phyloP scores from a whole-genome alignment of 30 jellyfish, hydroid and myxozoan species.

The Phacellophora camtschatica region DNA sequence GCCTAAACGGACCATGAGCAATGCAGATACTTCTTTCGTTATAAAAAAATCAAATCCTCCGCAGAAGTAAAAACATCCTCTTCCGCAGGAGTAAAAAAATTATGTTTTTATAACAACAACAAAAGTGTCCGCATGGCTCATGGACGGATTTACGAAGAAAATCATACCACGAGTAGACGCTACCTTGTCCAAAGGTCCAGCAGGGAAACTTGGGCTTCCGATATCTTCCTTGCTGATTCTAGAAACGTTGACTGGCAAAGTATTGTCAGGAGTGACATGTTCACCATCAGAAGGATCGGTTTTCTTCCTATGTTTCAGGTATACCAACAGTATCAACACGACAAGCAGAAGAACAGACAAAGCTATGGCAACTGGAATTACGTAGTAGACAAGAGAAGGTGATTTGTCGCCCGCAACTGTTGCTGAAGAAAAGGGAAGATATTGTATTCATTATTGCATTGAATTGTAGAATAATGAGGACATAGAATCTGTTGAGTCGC shows the following conservation, averaged over 20 bases:
- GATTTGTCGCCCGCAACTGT: not conserved
- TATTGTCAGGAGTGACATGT: not conserved
- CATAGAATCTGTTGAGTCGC: no score
- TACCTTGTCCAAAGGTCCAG: constrained; percentile 63
- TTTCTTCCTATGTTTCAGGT: constrained; percentile 56
- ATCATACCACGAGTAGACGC: constrained; percentile 8
- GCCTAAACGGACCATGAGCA: no score
- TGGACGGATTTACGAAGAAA: not conserved
- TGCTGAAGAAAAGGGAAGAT: not conserved
- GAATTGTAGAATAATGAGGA: no score
- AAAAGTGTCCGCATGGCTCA: not conserved
- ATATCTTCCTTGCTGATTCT: constrained; percentile 16
- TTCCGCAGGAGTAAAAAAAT: not conserved
- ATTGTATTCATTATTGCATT: no score
- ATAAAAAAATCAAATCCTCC: not conserved
- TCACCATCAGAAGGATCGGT: not conserved
- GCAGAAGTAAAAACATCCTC: not conserved
- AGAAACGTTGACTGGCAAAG: not conserved
- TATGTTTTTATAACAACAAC: not conserved
- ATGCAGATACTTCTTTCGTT: no score
- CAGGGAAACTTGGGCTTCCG: constrained; percentile 39
- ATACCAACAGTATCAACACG: constrained; percentile 49
- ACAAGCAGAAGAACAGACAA: constrained; percentile 63
- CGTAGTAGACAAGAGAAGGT: constrained; percentile 62
- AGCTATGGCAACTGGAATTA: constrained; percentile 76